A percentile compares a stretch with the other conserved stretches of the same genome.
Evolutionary conservation across 2,113 vertebrate species (phyloP).

Genomic region (Eudorcas thomsonii): DNA sequence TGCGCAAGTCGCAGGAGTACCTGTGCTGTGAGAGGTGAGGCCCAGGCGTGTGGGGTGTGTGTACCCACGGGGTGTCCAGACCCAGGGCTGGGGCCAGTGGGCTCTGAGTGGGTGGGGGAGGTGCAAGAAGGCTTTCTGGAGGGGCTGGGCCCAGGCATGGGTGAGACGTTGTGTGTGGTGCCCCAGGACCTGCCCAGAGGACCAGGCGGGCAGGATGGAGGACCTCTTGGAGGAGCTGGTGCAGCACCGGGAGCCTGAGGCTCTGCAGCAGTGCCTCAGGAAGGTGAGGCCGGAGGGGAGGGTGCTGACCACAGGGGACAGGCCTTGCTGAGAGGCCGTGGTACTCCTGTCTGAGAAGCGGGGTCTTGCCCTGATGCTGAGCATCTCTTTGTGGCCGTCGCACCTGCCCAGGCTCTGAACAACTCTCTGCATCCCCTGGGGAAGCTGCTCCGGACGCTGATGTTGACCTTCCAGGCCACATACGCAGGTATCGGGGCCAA

Average conservation of each 20-base stretch:
- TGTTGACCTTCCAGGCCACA: conserved; percentile 80
- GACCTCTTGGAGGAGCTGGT: conserved; percentile 77
- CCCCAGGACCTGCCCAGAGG: conserved; percentile 56
- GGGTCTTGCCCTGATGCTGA: neutral
- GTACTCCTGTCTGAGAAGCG: neutral
- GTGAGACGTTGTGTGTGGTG: neutral
- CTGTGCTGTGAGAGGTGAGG: conserved; percentile 79
- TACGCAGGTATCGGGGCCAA: conserved; percentile 80
- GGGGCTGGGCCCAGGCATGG: rapidly evolving
- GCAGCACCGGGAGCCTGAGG: conserved; percentile 36
- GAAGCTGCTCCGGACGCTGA: conserved; percentile 76
- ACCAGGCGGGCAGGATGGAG: conserved; percentile 54
- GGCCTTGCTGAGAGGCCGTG: neutral
- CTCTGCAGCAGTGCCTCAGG: conserved; percentile 70
- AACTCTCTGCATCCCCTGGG: conserved; percentile 80
- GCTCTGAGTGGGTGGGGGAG: neutral
- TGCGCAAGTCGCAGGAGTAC: conserved; percentile 76
- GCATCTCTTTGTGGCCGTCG: rapidly evolving
- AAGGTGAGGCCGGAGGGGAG: conserved; percentile 73
- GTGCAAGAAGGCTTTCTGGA: neutral
- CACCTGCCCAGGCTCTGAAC: conserved; percentile 72
- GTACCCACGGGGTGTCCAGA: rapidly evolving
- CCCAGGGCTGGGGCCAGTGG: neutral
- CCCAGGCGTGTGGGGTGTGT: rapidly evolving
- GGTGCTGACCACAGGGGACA: neutral